These are phyloP conservation scores for Ormyrus nitidulus DNA, from an alignment of 2,888 invertebrate species.

Conservation along the genomic window DNA sequence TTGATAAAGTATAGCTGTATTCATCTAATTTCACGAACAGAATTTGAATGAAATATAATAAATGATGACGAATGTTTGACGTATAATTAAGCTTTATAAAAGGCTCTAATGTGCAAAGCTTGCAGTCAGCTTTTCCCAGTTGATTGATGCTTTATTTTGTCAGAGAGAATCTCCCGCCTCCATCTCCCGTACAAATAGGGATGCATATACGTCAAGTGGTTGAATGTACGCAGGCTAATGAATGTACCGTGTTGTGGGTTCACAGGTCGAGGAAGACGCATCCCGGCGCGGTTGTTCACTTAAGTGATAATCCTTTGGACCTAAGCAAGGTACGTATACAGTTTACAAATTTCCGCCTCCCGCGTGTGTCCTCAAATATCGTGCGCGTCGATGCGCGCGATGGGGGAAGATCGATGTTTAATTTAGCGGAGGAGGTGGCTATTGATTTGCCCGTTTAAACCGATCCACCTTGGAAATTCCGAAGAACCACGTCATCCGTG, in stretches of 20 bases:
- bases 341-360: neutral
- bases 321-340: slow-evolving; percentile 87
- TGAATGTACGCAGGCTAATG: slow-evolving; percentile 21
- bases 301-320: slow-evolving; percentile 98
- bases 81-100: no score
- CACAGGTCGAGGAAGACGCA: slow-evolving; percentile 94
- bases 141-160: slow-evolving; percentile 1
- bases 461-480: neutral
- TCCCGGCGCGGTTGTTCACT: slow-evolving; percentile 96
- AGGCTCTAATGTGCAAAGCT: no score
- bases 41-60: no score
- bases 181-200: slow-evolving; percentile 18
- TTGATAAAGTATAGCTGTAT: no score
- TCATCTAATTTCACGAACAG: no score
- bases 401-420: no score
- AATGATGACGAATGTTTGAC: no score
- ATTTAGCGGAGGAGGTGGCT: no score
- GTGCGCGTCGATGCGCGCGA: no score
- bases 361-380: no score
- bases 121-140: neutral
- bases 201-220: slow-evolving; percentile 8
- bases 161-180: neutral
- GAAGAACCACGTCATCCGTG: slow-evolving; percentile 18
- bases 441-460: neutral
- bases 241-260: slow-evolving; percentile 65